Conservation (phyloP, 2,797 vertebrate genomes). For the Pipistrellus pipistrellus region DNA sequence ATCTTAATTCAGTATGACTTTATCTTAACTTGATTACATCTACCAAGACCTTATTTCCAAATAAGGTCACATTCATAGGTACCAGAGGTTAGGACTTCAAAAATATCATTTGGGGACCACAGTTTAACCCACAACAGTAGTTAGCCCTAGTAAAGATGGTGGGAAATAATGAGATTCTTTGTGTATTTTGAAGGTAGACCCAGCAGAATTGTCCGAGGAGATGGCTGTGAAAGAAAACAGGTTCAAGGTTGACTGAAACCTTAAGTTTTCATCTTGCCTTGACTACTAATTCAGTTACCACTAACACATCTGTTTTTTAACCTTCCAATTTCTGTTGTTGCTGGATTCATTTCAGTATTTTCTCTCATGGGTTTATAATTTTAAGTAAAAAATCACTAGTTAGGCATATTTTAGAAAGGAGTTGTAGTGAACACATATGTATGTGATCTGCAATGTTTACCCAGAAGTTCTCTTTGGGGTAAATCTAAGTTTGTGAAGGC, state of each 20-base stretch:
- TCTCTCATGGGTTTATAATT: background rate
- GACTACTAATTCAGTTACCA: slow-evolving; percentile 36
- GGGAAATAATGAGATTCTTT: background rate
- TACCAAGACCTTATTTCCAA: background rate
- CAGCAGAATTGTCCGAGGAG: background rate
- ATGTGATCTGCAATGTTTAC: slow-evolving; percentile 20
- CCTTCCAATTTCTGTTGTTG: slow-evolving; percentile 31
- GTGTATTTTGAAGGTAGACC: background rate
- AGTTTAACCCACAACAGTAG: background rate
- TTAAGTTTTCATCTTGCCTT: slow-evolving; percentile 12
- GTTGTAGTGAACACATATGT: slow-evolving; percentile 3
- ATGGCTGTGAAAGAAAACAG: background rate
- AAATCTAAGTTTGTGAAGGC: background rate
- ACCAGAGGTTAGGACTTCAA: background rate
- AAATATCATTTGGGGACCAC: background rate
- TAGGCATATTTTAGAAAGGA: slow-evolving; percentile 37
- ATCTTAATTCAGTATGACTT: background rate
- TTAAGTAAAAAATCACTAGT: slow-evolving; percentile 31
- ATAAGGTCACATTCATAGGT: background rate
- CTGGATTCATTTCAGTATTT: slow-evolving; percentile 54
- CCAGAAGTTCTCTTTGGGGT: background rate
- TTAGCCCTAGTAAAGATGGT: background rate
- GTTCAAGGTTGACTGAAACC: background rate
- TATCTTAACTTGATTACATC: slow-evolving; percentile 1
- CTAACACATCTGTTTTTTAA: slow-evolving; percentile 13